These are phyloP conservation scores for Spheniscus humboldti DNA, from an alignment of 2,797 vertebrate genomes.

Conservation along the genomic window DNA sequence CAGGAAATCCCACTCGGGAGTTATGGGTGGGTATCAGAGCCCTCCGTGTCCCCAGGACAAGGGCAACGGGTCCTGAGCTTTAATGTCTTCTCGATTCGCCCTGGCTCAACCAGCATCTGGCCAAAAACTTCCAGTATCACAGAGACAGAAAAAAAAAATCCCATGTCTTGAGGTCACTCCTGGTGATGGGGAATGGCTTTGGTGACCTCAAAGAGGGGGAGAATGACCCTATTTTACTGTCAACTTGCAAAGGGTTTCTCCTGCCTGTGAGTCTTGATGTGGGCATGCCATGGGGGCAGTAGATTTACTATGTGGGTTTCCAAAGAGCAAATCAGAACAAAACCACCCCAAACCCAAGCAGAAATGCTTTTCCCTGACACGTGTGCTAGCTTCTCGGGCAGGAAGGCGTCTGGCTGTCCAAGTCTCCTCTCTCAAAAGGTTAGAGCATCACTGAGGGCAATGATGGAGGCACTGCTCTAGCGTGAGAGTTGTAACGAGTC, in stretches of 20 bases:
- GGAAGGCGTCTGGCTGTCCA: not conserved
- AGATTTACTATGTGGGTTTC: not conserved
- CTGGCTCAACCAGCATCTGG: not conserved
- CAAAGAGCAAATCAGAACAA: not conserved
- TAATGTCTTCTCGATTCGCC: not conserved
- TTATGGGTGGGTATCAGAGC: not conserved
- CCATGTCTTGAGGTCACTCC: not conserved
- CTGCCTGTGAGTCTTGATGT: not conserved
- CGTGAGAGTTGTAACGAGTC: fast-evolving
- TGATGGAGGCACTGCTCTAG: not conserved
- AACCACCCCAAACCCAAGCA: not conserved
- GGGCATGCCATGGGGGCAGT: fast-evolving
- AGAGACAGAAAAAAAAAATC: not conserved
- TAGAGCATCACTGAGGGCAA: not conserved
- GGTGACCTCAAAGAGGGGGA: not conserved
- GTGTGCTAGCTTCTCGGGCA: fast-evolving
- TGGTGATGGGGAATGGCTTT: not conserved
- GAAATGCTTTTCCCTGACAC: not conserved
- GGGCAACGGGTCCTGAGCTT: not conserved
- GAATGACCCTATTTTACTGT: not conserved
- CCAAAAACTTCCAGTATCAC: not conserved
- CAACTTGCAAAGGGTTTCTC: not conserved
- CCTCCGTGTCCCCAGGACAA: not conserved
- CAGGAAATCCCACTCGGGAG: not conserved
- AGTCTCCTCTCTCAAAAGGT: not conserved